Evolutionary conservation across 2,797 vertebrate genomes (phyloP).

Genomic region (Rhabdophis nuchalis): DNA sequence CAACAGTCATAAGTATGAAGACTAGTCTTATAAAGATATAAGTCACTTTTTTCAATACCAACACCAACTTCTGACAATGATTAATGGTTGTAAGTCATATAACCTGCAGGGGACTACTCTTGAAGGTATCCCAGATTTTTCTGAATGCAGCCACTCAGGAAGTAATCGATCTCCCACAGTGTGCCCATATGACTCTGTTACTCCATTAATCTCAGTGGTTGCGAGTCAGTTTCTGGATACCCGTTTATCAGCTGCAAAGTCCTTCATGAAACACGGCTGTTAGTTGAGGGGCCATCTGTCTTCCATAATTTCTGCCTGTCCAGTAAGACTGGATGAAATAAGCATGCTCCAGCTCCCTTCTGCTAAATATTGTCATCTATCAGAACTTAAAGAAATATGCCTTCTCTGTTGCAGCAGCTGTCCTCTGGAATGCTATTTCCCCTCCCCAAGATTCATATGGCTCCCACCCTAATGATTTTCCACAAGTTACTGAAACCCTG

Average conservation of each 20-base stretch:
- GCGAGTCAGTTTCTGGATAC: neutral
- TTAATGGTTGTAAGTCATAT: neutral
- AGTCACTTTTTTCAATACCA: neutral
- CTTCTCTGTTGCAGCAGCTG: neutral
- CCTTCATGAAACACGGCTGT: neutral
- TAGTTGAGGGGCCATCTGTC: neutral
- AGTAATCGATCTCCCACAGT: neutral
- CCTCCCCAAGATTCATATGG: neutral
- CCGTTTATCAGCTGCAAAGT: neutral
- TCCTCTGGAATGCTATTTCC: neutral
- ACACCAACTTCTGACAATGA: neutral
- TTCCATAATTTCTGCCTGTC: neutral
- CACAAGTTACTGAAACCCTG: neutral
- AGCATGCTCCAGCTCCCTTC: neutral
- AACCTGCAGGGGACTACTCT: neutral
- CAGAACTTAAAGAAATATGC: neutral
- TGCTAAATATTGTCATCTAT: neutral
- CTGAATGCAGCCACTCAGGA: neutral
- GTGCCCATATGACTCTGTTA: neutral
- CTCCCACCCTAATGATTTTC: neutral
- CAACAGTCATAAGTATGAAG: neutral
- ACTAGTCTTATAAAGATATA: neutral
- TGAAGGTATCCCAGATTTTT: neutral
- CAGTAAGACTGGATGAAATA: neutral
- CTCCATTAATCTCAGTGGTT: neutral